Evolutionary conservation across 2,113 vertebrate genomes (phyloP).

Genomic region (Hepsetus odoe): DNA sequence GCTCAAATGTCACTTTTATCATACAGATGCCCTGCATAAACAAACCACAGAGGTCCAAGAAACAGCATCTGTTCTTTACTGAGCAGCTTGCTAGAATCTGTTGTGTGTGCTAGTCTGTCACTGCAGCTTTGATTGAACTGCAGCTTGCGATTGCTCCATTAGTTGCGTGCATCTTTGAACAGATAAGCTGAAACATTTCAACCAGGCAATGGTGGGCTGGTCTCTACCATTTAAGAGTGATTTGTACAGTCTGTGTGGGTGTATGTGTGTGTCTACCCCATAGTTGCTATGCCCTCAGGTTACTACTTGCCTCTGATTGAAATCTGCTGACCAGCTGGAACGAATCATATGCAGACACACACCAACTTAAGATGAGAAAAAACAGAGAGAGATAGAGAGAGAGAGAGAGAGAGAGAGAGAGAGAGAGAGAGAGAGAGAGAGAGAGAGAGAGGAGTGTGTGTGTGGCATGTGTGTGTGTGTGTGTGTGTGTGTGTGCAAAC

Average conservation of each 20-base stretch:
- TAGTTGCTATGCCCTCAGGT: slow-evolving; percentile 71
- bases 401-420: too few relatives aligned
- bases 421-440: too few relatives aligned
- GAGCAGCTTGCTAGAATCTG: not conserved
- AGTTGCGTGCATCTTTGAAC: slow-evolving; percentile 24
- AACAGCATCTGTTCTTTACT: too few relatives aligned
- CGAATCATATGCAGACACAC: slow-evolving; percentile 54
- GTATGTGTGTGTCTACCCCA: slow-evolving; percentile 58
- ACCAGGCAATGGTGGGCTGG: not conserved
- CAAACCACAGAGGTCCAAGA: too few relatives aligned
- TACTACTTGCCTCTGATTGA: slow-evolving; percentile 72
- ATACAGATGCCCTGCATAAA: too few relatives aligned
- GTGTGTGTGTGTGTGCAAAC: too few relatives aligned
- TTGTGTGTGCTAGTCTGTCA: slow-evolving; percentile 4
- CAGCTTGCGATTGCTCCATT: slow-evolving; percentile 12
- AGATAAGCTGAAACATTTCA: not conserved
- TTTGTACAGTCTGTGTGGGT: slow-evolving; percentile 4
- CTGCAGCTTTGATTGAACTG: slow-evolving; percentile 23
- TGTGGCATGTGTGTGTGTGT: too few relatives aligned
- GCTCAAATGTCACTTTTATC: too few relatives aligned
- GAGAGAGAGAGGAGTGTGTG: too few relatives aligned
- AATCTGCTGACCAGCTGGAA: slow-evolving; percentile 72
- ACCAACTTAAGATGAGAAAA: too few relatives aligned
- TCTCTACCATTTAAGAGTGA: slow-evolving; percentile 2
- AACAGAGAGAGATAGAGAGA: slow-evolving; percentile 26